Conservation (phyloP, 30 jellyfish, hydroid and myxozoan genomes). For the Rhopilema esculentum region DNA sequence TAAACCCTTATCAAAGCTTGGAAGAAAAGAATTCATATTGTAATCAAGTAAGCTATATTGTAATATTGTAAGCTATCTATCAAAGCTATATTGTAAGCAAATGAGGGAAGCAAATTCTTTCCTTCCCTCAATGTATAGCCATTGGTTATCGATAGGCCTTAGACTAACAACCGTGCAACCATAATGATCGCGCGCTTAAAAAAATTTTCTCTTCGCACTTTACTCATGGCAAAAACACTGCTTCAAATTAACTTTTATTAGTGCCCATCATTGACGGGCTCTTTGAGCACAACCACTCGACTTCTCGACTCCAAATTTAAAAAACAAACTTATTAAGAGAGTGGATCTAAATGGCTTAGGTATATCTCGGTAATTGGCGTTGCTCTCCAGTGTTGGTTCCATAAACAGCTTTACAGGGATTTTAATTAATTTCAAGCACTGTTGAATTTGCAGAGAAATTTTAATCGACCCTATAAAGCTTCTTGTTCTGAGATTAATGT, state of each 20-base stretch:
- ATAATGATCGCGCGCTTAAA: not conserved
- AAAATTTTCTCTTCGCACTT: not conserved
- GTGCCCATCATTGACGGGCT: not conserved
- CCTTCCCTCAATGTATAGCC: too few species aligned
- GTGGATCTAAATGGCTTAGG: not conserved
- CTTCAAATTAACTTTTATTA: not conserved
- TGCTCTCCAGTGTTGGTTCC: not conserved
- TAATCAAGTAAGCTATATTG: too few species aligned
- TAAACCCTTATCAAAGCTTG: too few species aligned
- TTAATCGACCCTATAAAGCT: not conserved
- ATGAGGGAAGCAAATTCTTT: too few species aligned
- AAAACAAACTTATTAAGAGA: not conserved
- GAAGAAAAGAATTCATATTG: too few species aligned
- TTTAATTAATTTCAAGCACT: slow-evolving; percentile 13
- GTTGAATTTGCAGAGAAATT: slow-evolving; percentile 7
- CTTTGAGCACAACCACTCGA: not conserved
- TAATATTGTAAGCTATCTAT: too few species aligned
- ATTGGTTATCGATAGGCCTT: not conserved
- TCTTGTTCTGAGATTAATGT: not conserved
- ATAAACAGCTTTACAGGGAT: not conserved
- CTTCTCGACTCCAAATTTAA: slow-evolving; percentile 5
- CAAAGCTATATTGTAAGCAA: too few species aligned
- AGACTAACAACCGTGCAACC: not conserved
- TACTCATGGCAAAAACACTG: not conserved
- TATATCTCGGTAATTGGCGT: not conserved